Evolutionary conservation across 1,140 invertebrate genomes (phyloP), one percentile per base, ranked within the genome.

Genomic region (Leptinotarsa texana): DNA sequence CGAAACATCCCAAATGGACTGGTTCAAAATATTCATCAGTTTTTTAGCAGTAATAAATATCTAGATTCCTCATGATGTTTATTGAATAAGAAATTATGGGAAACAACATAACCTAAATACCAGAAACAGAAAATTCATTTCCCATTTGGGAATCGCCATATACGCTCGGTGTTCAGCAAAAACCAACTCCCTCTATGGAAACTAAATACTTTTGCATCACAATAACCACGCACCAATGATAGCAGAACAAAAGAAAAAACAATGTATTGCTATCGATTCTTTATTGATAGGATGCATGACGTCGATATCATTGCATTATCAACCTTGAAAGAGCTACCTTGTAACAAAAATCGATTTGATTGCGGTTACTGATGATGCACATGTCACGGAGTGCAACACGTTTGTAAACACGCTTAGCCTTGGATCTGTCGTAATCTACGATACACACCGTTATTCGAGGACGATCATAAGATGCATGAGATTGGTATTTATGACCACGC

Each of bases 281-380:
- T 18, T 57, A 57, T 57, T 18, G 51, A 57, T 57, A 18, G 6
- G 6, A 57, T 57, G 51, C 51, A n/a, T 57, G n/a, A 57, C 51
- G 51, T 65, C 1, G 4, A 33, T 65, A 65, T 57, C 15, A 57
- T 18, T 57, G 51, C 51, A 57, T 5, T 42, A 67, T 67, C 42
- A 67, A 67, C 65, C 65, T 67, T 67, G 65, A 5, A 27, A 67
- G 8, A 8, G 21, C 33, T 24, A 15, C 65, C 65, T 67, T 67
- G 65, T 67, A 67, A 67, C 65, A 42, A 42, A 67, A 67, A 67
- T 22, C 65, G 33, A 33, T 67, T 22, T 67, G 13, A 67, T 27
- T 63, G 33, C 33, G 33, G 33, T 33, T 33, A 57, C 51, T 57
- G 13, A 57, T 57, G 65, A 67, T 67, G 65, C 65, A 67, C 65